A percentile compares a stretch with the other conserved stretches of the same genome.
Conservation (phyloP, 2,888 invertebrate species). For the Timandra comae region DNA sequence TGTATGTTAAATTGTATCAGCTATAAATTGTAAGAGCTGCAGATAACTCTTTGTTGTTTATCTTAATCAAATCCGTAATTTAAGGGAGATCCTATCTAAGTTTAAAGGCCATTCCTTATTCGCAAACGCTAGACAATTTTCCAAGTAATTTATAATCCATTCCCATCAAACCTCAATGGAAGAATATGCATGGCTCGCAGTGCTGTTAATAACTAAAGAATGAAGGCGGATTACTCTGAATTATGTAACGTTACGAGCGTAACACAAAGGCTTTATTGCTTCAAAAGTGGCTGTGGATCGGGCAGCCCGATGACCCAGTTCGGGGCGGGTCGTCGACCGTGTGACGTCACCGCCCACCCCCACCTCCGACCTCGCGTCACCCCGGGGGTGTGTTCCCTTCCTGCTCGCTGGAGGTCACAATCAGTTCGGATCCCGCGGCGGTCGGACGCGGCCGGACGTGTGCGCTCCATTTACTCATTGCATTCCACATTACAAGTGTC, state of each 20-base stretch:
- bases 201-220: slow-evolving; percentile 19
- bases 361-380: slow-evolving; percentile 39
- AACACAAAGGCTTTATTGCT: slow-evolving; percentile 35
- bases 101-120: too few relatives aligned
- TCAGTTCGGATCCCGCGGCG: slow-evolving; percentile 41
- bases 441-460: slow-evolving; percentile 42
- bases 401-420: slow-evolving; percentile 62
- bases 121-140: slow-evolving; percentile 2
- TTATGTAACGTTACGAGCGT: slow-evolving; percentile 32
- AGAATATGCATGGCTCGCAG: slow-evolving; percentile 6
- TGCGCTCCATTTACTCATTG: slow-evolving; percentile 20
- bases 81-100: too few relatives aligned
- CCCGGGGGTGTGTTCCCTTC: slow-evolving; percentile 57
- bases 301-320: slow-evolving; percentile 67
- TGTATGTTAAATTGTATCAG: too few relatives aligned
- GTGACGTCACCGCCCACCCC: slow-evolving; percentile 62
- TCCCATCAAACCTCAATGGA: slow-evolving; percentile 7
- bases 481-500: slow-evolving; percentile 17
- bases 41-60: too few relatives aligned
- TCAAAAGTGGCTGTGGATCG: slow-evolving; percentile 45
- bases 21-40: too few relatives aligned
- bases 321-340: slow-evolving; percentile 58
- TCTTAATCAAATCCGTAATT: too few relatives aligned
- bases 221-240: slow-evolving; percentile 22
- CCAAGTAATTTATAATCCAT: background rate